These are phyloP conservation scores for Nesospiza acunhae DNA, from an alignment of 2,113 vertebrate genomes.

Conservation along the genomic window DNA sequence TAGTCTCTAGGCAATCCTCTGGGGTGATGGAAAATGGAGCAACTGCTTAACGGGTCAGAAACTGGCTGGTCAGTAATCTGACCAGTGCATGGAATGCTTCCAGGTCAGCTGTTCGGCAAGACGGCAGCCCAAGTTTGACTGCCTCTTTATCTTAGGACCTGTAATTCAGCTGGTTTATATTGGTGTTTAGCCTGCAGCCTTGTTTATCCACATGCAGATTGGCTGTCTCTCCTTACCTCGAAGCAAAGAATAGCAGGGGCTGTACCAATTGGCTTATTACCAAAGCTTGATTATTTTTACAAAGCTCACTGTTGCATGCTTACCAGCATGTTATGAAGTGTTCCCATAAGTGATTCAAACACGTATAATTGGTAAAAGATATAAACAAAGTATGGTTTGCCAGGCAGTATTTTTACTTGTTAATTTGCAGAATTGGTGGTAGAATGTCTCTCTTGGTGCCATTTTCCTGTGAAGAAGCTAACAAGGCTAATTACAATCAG, in stretches of 20 bases:
- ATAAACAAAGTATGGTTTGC: neutral
- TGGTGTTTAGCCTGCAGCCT: neutral
- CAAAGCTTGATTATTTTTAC: conserved; percentile 39
- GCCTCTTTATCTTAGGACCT: neutral
- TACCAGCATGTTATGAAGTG: neutral
- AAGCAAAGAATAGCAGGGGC: neutral
- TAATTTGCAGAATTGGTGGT: neutral
- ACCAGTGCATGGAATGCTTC: neutral
- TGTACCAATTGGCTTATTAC: neutral
- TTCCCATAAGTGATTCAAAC: conserved; percentile 31
- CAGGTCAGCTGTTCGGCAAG: neutral
- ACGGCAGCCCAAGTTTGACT: neutral
- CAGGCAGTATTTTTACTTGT: neutral
- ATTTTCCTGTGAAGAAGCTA: conserved; percentile 4
- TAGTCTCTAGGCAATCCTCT: neutral
- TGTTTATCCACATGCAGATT: neutral
- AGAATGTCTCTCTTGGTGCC: neutral
- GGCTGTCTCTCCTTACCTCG: neutral
- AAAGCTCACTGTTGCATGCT: neutral
- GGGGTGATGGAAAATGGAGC: neutral
- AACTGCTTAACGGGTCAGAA: neutral
- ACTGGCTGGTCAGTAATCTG: neutral
- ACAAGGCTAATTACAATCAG: neutral
- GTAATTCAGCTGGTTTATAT: neutral
- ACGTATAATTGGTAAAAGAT: conserved; percentile 16